Base-by-base conservation (phyloP, 2,888 invertebrate genomes). In the Aleiodes leptofemur region DNA sequence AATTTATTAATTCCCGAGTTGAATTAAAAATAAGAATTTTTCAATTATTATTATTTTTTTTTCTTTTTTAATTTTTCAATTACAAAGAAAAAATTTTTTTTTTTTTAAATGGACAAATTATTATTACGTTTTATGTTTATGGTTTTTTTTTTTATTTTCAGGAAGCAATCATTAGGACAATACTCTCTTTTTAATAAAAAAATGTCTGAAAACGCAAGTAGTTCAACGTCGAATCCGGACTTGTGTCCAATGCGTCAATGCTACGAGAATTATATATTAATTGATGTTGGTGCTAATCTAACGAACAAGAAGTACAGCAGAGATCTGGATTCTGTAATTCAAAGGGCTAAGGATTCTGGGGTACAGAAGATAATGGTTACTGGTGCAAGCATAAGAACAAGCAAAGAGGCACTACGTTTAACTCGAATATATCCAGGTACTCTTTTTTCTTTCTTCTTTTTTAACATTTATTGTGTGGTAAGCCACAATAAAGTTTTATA, bases 361-460 rank as follows among this genome's bases (percentile, higher is more conserved):
- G 96, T 98, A 86, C 96, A 96, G 89, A 97, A 97, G 90, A 95
- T 97, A 78, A 96, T 97, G 94, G 97, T 97, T 77, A 96, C 96
- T 73, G 97, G 97, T 68, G 96, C 96, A 80, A 97, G 96, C 82
- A 94, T 97, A 74, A 94, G 95, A 89, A 94, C 94, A 75, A 97
- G 97, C 87, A 97, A 96, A 90, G 97, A 97, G 91, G 97, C 97
- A 72, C 90, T 97, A 78, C 92, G 97, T 88, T 91, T 97, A 82
- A 96, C 97, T 74, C 93, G 96, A 87, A 95, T 97, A 85, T 97
- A 96, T 90, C 97, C 97, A 74, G 96, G 96, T 83, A 95, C 94
- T 57, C 93, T 97, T 82, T 97, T 23, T 23, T 23, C 2, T 23
- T 23, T 23, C 23, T 23, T 23, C 1, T 23, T 23, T 23, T 23